Percentiles rank a stretch among this genome's conserved stretches.
phyloP scores from a whole-genome alignment of 2,888 invertebrate species.

The Willowsia nigromaculata region DNA sequence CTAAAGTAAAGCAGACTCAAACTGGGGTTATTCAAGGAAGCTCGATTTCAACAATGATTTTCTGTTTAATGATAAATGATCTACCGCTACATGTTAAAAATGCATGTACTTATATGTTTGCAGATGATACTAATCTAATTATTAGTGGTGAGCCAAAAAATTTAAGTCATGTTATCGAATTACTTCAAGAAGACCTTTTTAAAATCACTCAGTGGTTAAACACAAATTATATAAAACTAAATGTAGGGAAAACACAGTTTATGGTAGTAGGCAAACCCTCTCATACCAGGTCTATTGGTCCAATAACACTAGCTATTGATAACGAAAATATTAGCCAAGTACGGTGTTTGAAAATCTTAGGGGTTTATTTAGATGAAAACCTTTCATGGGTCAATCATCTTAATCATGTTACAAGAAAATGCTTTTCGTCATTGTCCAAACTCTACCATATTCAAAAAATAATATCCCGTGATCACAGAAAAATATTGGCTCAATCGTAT shows the following conservation, averaged over 20 bases:
- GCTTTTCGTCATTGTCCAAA: not conserved
- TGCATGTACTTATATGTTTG: conserved; percentile 43
- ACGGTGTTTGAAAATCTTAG: conserved; percentile 3
- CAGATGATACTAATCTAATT: conserved; percentile 54
- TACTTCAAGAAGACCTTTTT: conserved; percentile 20
- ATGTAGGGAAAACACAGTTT: conserved; percentile 51
- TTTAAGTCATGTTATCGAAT: not conserved
- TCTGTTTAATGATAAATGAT: conserved; percentile 51
- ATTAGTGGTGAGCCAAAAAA: not conserved
- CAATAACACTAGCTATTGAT: not conserved
- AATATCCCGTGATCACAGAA: not conserved
- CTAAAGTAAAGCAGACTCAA: conserved; percentile 10
- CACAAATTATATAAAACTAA: conserved; percentile 55
- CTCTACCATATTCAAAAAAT: conserved; percentile 2
- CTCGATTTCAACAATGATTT: conserved; percentile 5
- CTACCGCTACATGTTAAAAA: conserved; percentile 41
- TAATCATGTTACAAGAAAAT: conserved; percentile 15
- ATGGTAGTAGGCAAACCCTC: conserved; percentile 42
- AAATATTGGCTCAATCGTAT: not conserved
- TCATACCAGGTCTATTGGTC: not conserved
- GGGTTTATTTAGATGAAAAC: conserved; percentile 45
- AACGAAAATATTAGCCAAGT: not conserved
- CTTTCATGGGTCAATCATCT: conserved; percentile 17
- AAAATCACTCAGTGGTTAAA: conserved; percentile 37
- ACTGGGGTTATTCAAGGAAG: conserved; percentile 30